Evolutionary conservation across 1,140 invertebrate genomes (phyloP).

Genomic region (Chrysomallon squamiferum): DNA sequence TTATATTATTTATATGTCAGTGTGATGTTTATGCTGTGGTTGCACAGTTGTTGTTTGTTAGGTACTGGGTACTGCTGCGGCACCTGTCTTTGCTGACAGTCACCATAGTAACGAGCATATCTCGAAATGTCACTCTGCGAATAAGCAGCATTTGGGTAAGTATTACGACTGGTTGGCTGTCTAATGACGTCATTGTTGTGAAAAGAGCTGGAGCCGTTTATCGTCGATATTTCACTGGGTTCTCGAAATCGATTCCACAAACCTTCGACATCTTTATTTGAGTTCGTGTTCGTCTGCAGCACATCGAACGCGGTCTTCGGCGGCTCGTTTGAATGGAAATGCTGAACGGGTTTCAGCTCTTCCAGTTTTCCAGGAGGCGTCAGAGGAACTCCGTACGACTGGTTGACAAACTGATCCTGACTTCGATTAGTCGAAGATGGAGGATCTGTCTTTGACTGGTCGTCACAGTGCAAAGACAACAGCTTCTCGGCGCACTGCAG

Average conservation of each 20-base stretch:
- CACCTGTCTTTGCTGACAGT: conserved; percentile 12
- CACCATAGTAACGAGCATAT: conserved; percentile 12
- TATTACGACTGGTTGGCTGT: not conserved
- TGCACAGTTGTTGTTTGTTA: conserved; percentile 37
- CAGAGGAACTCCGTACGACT: not conserved
- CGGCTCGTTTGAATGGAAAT: not conserved
- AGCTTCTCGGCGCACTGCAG: not conserved
- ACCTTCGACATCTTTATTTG: conserved; percentile 10
- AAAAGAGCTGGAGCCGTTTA: not conserved
- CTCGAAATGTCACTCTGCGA: not conserved
- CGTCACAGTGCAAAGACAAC: not conserved
- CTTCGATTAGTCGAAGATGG: not conserved
- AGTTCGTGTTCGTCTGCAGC: conserved; percentile 7
- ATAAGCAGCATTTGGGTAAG: not conserved
- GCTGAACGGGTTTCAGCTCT: conserved; percentile 15
- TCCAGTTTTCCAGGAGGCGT: conserved; percentile 9
- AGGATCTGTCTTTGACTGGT: not conserved
- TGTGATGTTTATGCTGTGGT: conserved; percentile 58
- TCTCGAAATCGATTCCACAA: conserved; percentile 8
- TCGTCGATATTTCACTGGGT: not conserved
- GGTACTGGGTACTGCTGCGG: conserved; percentile 5
- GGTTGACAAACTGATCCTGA: not conserved
- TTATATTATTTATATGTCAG: conserved; percentile 53
- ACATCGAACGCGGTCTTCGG: conserved; percentile 21
- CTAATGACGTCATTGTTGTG: not conserved